Conservation (phyloP, 2,797 vertebrate species). For the Esox masquinongy region DNA sequence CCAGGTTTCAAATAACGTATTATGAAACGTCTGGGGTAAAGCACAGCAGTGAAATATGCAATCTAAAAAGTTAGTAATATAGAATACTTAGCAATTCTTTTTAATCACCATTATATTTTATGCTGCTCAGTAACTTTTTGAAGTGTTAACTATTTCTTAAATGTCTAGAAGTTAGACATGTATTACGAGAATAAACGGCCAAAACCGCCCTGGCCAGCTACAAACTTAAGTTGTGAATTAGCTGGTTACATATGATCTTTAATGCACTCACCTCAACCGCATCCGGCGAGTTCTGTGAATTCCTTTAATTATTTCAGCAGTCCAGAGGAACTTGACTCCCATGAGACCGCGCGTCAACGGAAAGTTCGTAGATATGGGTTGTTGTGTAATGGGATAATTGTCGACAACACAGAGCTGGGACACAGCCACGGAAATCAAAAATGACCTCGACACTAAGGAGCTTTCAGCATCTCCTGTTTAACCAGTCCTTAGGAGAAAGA, state of each 20-base stretch:
- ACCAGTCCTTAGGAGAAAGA: background rate
- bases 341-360: conserved; percentile 8
- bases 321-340: background rate
- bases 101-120: background rate
- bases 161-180: background rate
- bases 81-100: background rate
- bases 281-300: background rate
- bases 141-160: background rate
- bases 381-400: conserved; percentile 2
- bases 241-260: background rate
- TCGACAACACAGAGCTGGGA: background rate
- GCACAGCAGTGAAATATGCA: background rate
- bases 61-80: background rate
- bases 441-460: conserved; percentile 11
- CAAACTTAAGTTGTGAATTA: background rate
- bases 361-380: background rate
- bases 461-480: conserved; percentile 17
- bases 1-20: background rate
- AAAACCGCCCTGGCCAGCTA: no score
- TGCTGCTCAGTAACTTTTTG: background rate
- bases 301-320: background rate
- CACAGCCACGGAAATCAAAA: background rate
- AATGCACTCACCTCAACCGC: background rate
- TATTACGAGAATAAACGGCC: no score
- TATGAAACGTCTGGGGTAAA: conserved; percentile 5